phyloP scores from a whole-genome alignment of 2,888 invertebrate genomes.

The Agriotes lineatus region DNA sequence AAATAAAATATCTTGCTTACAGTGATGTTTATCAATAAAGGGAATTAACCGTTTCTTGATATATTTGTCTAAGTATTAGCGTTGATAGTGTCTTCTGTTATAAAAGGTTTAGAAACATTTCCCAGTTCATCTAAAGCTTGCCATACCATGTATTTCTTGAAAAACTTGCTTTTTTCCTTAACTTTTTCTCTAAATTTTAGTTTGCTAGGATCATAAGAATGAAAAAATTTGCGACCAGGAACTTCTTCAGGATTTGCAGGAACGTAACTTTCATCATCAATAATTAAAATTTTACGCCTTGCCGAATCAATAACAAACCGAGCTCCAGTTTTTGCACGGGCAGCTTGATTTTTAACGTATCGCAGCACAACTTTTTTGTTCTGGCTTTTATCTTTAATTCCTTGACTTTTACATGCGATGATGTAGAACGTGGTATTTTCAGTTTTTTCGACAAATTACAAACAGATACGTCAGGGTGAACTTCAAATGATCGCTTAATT shows the following conservation, averaged over 20 bases:
- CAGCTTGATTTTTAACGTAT: background rate
- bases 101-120: background rate
- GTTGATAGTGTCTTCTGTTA: background rate
- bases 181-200: background rate
- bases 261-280: background rate
- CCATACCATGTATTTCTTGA: background rate
- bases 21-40: background rate
- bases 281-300: background rate
- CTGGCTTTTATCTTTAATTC: background rate
- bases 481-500: too few relatives aligned
- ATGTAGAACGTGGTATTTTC: background rate
- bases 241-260: background rate
- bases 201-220: background rate
- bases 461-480: background rate
- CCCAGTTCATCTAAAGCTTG: background rate
- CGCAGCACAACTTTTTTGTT: background rate
- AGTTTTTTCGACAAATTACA: background rate
- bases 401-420: background rate
- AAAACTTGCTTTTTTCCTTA: background rate
- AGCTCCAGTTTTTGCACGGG: background rate
- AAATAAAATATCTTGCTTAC: background rate
- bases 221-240: background rate
- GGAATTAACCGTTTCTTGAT: constrained; percentile 1
- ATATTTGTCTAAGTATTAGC: background rate
- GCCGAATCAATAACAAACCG: background rate